A percentile compares a stretch with the other conserved stretches of the same genome.
These are phyloP conservation scores for Macrotis lagotis DNA, from an alignment of 2,113 vertebrate species.

Conservation along the genomic window DNA sequence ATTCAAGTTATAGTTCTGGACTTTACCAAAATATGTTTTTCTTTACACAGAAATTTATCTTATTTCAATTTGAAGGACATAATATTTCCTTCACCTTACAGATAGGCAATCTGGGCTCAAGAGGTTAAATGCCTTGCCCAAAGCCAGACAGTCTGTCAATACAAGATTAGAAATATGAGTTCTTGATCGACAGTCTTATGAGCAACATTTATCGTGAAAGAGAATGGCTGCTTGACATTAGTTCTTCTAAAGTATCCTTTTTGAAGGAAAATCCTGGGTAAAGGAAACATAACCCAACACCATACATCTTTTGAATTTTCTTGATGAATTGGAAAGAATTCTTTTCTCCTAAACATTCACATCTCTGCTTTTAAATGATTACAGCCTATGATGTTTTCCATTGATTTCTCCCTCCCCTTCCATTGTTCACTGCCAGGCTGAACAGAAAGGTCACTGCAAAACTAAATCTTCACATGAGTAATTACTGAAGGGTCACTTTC, in stretches of 20 bases:
- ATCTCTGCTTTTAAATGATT: slow-evolving; percentile 9
- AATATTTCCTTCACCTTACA: not conserved
- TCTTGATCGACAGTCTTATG: not conserved
- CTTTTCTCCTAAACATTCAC: not conserved
- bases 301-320: not conserved
- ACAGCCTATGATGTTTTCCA: slow-evolving; percentile 1
- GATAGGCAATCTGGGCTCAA: not conserved
- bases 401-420: slow-evolving; percentile 17
- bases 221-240: not conserved
- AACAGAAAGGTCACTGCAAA: slow-evolving; percentile 15
- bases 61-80: not conserved
- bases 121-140: not conserved
- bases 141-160: not conserved
- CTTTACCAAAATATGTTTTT: not conserved
- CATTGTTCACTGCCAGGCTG: slow-evolving; percentile 16
- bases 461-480: slow-evolving; percentile 24
- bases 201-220: not conserved
- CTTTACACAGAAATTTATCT: not conserved
- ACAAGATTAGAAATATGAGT: not conserved
- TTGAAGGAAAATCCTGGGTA: slow-evolving; percentile 25
- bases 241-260: not conserved
- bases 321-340: not conserved
- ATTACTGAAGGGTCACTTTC: slow-evolving; percentile 23
- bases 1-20: not conserved
- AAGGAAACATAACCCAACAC: not conserved